phyloP scores from a whole-genome alignment of 2,113 vertebrate genomes.

The Cheilinus undulatus region DNA sequence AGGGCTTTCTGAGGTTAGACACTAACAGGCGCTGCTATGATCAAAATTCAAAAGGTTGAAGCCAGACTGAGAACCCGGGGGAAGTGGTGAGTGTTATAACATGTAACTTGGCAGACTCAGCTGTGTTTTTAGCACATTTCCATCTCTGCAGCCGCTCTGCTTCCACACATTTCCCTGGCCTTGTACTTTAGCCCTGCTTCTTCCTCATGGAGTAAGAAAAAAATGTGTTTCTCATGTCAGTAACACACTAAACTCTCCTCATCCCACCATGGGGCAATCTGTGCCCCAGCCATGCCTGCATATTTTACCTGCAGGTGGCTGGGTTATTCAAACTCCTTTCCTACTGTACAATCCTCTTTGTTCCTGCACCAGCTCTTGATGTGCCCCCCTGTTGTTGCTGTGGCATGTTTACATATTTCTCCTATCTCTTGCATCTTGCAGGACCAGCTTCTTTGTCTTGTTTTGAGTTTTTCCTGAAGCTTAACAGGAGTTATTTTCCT shows the following conservation, averaged over 20 bases:
- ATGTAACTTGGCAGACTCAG: conserved; percentile 34
- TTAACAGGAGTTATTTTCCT: conserved; percentile 27
- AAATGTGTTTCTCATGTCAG: conserved; percentile 24
- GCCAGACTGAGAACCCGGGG: conserved; percentile 1
- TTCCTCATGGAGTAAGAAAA: conserved; percentile 15
- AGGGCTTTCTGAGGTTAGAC: conserved; percentile 8
- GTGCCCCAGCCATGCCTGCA: conserved; percentile 6
- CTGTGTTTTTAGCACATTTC: conserved; percentile 38
- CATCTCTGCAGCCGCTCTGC: conserved; percentile 28
- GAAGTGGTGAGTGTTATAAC: conserved; percentile 13
- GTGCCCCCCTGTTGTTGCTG: conserved; percentile 21
- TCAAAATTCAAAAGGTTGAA: conserved; percentile 34
- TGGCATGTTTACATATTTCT: conserved; percentile 54
- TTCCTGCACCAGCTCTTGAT: conserved; percentile 6
- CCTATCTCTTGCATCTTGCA: conserved; percentile 40
- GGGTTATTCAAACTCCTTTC: conserved; percentile 10
- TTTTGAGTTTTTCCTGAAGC: conserved; percentile 47
- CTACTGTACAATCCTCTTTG: conserved; percentile 2
- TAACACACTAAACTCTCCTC: conserved; percentile 24
- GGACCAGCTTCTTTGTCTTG: conserved; percentile 44
- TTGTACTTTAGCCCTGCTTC: conserved; percentile 15
- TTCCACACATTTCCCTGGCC: conserved; percentile 12
- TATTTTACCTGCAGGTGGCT: conserved; percentile 20
- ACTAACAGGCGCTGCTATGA: conserved; percentile 2
- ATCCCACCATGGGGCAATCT: conserved; percentile 17